Conservation (phyloP, 2,888 invertebrate genomes). For the Folsomia candida region DNA sequence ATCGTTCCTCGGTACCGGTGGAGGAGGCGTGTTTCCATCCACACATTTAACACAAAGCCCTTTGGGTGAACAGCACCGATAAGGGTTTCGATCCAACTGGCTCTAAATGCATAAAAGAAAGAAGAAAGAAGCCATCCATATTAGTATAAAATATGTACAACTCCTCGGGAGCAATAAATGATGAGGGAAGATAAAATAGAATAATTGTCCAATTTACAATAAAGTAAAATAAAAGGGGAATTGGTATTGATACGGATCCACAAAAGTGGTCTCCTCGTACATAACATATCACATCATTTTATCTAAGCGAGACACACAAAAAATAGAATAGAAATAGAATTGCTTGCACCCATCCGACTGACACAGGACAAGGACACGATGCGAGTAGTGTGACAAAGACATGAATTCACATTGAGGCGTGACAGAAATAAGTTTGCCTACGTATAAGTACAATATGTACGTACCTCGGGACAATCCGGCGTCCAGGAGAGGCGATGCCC, state of each 20-base stretch:
- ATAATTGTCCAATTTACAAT: background rate
- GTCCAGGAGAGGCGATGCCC: slow-evolving; percentile 40
- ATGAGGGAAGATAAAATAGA: background rate
- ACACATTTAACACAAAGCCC: slow-evolving; percentile 43
- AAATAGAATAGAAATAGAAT: too few species aligned
- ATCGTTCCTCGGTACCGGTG: too few species aligned
- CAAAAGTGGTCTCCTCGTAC: too few species aligned
- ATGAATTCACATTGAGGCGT: background rate
- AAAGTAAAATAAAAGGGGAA: background rate
- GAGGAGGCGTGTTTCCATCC: slow-evolving; percentile 8
- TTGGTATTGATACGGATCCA: background rate
- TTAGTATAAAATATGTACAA: background rate
- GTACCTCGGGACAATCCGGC: slow-evolving; percentile 46
- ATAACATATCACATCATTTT: too few species aligned
- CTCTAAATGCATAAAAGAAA: slow-evolving; percentile 32
- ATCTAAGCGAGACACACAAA: too few species aligned
- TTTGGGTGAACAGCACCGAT: slow-evolving; percentile 42
- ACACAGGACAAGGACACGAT: too few species aligned
- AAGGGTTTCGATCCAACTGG: slow-evolving; percentile 39
- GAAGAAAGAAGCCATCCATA: background rate
- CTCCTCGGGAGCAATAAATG: background rate
- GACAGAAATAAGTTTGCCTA: too few species aligned
- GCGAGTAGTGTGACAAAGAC: slow-evolving; percentile 14
- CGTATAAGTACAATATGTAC: too few species aligned
- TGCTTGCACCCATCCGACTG: too few species aligned